Percentiles rank a stretch among this genome's conserved stretches.
Conservation (phyloP, 2,888 invertebrate genomes). For the Xylota segnis region DNA sequence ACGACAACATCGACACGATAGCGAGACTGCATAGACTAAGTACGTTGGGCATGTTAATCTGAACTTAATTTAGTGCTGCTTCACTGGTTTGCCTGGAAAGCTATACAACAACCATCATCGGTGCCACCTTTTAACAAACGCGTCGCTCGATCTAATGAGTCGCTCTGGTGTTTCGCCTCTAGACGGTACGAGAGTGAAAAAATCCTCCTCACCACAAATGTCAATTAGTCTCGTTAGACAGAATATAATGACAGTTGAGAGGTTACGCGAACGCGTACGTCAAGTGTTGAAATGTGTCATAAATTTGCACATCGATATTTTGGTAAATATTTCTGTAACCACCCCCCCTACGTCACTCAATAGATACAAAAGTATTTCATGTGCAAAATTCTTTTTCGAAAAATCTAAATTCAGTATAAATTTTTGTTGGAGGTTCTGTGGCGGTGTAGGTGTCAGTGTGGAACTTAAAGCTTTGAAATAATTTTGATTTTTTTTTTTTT, state of each 20-base stretch:
- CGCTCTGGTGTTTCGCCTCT: constrained; percentile 58
- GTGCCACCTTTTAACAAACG: constrained; percentile 15
- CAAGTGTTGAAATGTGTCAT: constrained; percentile 84
- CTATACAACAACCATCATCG: constrained; percentile 8
- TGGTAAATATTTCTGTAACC: constrained; percentile 80
- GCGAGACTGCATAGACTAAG: constrained; percentile 52
- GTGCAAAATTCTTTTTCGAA: too few relatives aligned
- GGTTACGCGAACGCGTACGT: constrained; percentile 82
- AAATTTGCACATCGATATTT: constrained; percentile 84
- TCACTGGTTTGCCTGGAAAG: constrained; percentile 59
- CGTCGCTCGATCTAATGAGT: constrained; percentile 60
- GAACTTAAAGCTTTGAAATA: constrained; percentile 42
- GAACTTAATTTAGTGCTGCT: constrained; percentile 74
- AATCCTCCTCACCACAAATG: constrained; percentile 67
- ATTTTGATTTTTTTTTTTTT: neutral
- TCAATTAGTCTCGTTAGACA: constrained; percentile 80
- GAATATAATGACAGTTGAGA: constrained; percentile 82
- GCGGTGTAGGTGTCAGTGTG: constrained; percentile 5
- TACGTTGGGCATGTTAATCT: constrained; percentile 70
- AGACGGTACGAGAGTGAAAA: constrained; percentile 54
- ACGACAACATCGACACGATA: neutral
- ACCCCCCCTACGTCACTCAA: neutral
- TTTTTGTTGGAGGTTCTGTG: constrained; percentile 10
- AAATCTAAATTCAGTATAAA: constrained; percentile 1
- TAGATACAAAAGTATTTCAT: constrained; percentile 5